Evolutionary conservation across 2,113 vertebrate genomes (phyloP).

Genomic region (Alces alces): DNA sequence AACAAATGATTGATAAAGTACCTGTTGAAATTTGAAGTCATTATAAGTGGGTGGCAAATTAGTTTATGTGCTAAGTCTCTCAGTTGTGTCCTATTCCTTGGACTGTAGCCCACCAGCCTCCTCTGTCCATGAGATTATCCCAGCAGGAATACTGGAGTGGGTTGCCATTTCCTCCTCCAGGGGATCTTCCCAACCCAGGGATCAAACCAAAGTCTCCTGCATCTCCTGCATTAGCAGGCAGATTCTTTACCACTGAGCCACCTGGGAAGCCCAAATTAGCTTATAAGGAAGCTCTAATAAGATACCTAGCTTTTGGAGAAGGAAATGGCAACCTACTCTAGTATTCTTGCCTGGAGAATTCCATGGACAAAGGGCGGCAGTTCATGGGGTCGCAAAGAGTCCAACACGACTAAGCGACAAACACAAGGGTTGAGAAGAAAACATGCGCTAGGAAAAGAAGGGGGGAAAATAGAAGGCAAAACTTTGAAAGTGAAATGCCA

Average conservation of each 20-base stretch:
- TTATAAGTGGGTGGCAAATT: neutral
- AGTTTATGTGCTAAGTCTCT: neutral
- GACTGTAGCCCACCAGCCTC: neutral
- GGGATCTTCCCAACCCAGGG: neutral
- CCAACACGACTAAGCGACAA: neutral
- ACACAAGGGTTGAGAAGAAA: neutral
- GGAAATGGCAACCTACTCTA: neutral
- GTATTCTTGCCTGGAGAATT: neutral
- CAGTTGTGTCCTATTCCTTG: neutral
- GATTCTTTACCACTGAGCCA: neutral
- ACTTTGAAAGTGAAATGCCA: neutral
- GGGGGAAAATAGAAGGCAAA: neutral
- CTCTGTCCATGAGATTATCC: neutral
- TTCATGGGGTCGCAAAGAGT: neutral
- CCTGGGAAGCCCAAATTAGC: neutral
- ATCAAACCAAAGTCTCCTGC: neutral
- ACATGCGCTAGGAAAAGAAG: neutral
- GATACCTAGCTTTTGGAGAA: neutral
- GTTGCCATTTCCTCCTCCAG: neutral
- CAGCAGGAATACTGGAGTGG: neutral
- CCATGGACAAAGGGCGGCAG: neutral
- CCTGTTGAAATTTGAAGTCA: conserved; percentile 10
- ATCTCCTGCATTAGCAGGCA: neutral
- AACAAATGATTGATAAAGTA: neutral
- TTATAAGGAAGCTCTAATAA: neutral